Base-by-base conservation (phyloP, 2,113 vertebrate genomes). In the Hippocampus comes region DNA sequence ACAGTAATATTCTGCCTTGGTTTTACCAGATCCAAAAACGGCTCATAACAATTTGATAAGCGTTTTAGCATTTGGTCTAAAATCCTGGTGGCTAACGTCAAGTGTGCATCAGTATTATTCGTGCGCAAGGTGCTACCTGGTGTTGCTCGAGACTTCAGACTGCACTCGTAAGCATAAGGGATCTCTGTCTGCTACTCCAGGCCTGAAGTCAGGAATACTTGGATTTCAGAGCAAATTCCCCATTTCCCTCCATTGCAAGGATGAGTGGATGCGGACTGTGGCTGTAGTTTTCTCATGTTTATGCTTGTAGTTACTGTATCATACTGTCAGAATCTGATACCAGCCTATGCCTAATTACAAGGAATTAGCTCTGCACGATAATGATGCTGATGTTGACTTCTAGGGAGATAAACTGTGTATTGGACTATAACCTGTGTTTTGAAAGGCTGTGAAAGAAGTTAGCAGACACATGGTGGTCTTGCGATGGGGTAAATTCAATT, bases 381-480 rank as follows among this genome's bases (percentile, higher is more conserved):
- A 84, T 70, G 70, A 66, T 80, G 70, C 51, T 20, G 60, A 73
- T 5, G 49, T 70, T 80, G 23, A 79, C 79, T 76, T 82, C 63
- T 74, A 10, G 30, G 38, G 57, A 73, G 71, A 25, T 60, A 74
- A 76, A 68, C 38, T 53, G 60, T 60, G 41, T 67, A 78, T 65
- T 70, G 68, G 59, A 70, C 70, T 14, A 46, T 56, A 75, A 70
- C 20, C 63, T 66, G 63, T 0, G 2, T 68, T 67, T 77, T 49
- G 21, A 5, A 77, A 53, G 34, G 60, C 63, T 57, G 21, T 23
- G 38, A 60, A 67, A 64, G 63, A 75, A 73, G 60, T 82, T 12
- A 80, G 83, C 79, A 86, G 80, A 82, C 78, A 85, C 76, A 67
- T 84, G 83, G 49, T 82, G 9, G 43, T 79, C 71, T 74, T 75